These are phyloP conservation scores for Natrix natrix DNA, from an alignment of 2,797 vertebrate genomes.

Conservation along the genomic window DNA sequence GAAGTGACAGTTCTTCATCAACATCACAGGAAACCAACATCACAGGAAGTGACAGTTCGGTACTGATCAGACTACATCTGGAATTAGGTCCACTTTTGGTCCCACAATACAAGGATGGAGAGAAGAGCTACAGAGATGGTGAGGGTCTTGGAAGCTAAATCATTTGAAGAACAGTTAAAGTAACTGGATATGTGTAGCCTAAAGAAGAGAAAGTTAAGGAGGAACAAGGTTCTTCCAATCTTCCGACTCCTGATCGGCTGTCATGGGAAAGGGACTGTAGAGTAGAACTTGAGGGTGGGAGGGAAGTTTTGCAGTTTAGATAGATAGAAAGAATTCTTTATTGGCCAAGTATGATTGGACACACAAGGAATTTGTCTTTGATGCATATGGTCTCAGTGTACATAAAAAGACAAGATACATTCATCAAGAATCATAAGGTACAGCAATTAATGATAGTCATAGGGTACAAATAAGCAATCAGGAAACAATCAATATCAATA, in stretches of 20 bases:
- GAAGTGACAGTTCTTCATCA: no score
- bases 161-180: background rate
- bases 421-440: no score
- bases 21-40: no score
- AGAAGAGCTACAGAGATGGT: background rate
- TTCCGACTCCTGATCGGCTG: background rate
- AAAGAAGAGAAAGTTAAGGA: background rate
- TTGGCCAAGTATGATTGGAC: no score
- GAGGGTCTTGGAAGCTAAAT: background rate
- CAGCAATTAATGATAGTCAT: no score
- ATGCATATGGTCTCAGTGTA: no score
- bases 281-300: background rate
- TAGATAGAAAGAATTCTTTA: no score
- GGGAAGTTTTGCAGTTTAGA: background rate
- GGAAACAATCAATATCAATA: no score
- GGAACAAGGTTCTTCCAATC: background rate
- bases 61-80: background rate
- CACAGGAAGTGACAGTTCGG: background rate
- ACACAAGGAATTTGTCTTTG: no score
- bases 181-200: background rate
- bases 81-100: background rate
- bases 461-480: no score
- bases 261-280: background rate
- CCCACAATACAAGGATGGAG: background rate
- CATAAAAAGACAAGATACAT: no score